Evolutionary conservation across 1,140 invertebrate species (phyloP), one percentile per base, ranked within the genome.

Genomic region (Zophobas atratus): DNA sequence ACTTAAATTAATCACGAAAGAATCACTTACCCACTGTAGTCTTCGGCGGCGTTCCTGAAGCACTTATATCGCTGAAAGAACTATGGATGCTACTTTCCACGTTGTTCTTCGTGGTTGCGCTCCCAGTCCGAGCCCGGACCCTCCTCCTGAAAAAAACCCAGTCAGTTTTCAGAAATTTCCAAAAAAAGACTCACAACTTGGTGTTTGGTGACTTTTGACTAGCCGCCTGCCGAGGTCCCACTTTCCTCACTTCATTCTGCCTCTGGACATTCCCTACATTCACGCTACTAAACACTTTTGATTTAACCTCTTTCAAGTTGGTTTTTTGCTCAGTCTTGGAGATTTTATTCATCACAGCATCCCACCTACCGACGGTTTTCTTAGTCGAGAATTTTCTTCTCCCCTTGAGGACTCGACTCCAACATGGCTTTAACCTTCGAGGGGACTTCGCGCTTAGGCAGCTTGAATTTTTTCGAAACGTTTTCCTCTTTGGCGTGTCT

Each of bases 321-420:
- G 87, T 89, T 80, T 92, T 93, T 77, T 92, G 90, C 80, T 93
- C 92, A 43, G 91, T 91, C 81, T 92, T 93, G 34, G 92, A 91
- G 67, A 94, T 94, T 86, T 95, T 95, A 86, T 92, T 94, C 90
- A 94, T 93, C 48, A 95, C 92, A 53, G 92, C 94, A 82, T 95
- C 94, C 90, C 94, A 94, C 71, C 93, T 90, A 0, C 92, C 92
- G 2, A 78, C 78, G 39, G 82, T 76, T 78, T 86, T 85, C 76
- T 86, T 81, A 71, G 76, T 51, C 38, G 82, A 77, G n/a, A 35
- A 67, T 81, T 78, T 82, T 83, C 56, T 80, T 84, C 32, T 82
- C 81, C 4, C 57, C 67, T 78, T 79, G 46, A 82, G 84, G 48
- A 80, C 79, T 81, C 86, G 88, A 6, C 75, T 82, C 86, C 77